These are phyloP conservation scores for Hormiphora californensis DNA, from an alignment of 37 sponge, comb jelly and placozoan genomes.

Conservation along the genomic window DNA sequence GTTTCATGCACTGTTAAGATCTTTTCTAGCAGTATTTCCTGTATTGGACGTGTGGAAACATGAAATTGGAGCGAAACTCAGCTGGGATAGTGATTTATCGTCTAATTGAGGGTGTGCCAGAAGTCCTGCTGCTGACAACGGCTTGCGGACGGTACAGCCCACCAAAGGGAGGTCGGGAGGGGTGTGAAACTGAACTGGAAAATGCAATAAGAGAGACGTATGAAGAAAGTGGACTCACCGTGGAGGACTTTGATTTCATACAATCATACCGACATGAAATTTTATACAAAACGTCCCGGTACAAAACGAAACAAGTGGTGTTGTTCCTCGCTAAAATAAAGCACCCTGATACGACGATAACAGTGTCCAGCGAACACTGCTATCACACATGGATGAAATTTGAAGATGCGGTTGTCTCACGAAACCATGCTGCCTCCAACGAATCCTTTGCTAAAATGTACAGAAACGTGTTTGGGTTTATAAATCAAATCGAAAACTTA, in stretches of 20 bases:
- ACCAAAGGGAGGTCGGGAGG: conserved; percentile 12
- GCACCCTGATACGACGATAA: background rate
- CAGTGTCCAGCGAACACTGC: conserved; percentile 4
- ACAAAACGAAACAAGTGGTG: background rate
- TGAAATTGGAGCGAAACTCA: no score
- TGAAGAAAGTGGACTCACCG: conserved; percentile 8
- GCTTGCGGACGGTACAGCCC: conserved; percentile 46
- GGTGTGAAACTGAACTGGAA: background rate
- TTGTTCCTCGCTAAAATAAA: conserved; percentile 10
- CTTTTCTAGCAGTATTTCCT: no score
- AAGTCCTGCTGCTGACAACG: background rate
- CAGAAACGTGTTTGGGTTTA: background rate
- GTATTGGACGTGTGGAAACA: no score
- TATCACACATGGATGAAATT: background rate
- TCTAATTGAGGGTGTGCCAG: background rate
- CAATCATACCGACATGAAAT: background rate
- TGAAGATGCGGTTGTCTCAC: conserved; percentile 11
- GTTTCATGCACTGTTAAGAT: no score
- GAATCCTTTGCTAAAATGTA: background rate
- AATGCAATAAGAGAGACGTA: background rate
- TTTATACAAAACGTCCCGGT: background rate
- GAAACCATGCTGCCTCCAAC: conserved; percentile 35
- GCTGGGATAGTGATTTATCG: conserved; percentile 38
- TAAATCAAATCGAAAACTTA: background rate
- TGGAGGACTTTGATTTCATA: background rate